phyloP scores from a whole-genome alignment of 2,113 vertebrate species.

The Galeopterus variegatus region DNA sequence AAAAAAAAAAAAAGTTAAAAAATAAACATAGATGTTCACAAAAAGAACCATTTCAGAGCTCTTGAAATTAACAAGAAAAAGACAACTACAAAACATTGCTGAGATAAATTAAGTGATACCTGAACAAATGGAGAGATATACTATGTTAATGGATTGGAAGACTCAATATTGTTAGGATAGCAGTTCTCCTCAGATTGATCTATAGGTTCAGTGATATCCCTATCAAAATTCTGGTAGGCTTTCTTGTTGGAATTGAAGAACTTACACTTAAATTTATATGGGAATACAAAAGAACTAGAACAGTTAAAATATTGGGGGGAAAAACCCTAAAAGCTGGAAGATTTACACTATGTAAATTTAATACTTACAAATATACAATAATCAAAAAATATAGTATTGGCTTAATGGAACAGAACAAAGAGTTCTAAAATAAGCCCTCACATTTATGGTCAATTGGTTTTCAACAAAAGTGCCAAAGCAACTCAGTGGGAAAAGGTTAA shows the following conservation, averaged over 20 bases:
- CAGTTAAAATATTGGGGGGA: background rate
- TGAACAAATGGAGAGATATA: background rate
- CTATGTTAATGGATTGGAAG: background rate
- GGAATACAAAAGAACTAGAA: background rate
- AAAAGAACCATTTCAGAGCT: background rate
- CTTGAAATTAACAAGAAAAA: background rate
- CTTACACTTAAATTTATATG: conserved; percentile 4
- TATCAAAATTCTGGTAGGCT: background rate
- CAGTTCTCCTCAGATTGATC: background rate
- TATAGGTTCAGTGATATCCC: background rate
- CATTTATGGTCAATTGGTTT: background rate
- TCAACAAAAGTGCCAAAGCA: background rate
- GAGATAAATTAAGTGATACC: background rate
- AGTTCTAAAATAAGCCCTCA: background rate
- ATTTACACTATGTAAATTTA: background rate
- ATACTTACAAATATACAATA: background rate
- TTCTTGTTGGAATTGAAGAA: background rate
- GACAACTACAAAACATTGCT: background rate
- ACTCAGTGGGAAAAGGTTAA: background rate
- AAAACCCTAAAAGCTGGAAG: background rate
- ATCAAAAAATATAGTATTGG: background rate
- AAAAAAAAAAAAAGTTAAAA: background rate
- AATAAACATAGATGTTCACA: background rate
- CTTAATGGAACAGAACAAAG: background rate
- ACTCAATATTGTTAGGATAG: background rate